phyloP scores from a whole-genome alignment of 2,113 vertebrate species.

The Callocephalon fimbriatum region DNA sequence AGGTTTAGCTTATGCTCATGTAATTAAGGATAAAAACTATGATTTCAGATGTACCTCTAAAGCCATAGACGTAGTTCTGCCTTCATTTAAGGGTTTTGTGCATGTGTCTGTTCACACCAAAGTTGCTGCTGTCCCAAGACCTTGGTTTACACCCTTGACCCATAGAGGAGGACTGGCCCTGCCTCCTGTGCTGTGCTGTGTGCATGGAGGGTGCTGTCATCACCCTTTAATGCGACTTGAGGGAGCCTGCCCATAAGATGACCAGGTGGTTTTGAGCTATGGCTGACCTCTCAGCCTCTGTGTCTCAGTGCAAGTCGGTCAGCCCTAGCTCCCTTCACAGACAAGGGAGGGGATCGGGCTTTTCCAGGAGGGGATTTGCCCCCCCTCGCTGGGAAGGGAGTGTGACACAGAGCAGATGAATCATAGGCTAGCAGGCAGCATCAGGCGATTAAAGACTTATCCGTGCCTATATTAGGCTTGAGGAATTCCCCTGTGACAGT shows the following conservation, averaged over 20 bases:
- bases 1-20: not conserved
- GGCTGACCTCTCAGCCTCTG: not conserved
- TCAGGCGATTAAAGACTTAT: conserved; percentile 33
- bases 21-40: not conserved
- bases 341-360: accelerated
- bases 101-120: not conserved
- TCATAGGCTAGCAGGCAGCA: not conserved
- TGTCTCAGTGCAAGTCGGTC: accelerated
- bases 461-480: not conserved
- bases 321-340: not conserved
- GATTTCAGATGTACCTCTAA: not conserved
- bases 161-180: not conserved
- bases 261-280: not conserved
- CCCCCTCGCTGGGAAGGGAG: not conserved
- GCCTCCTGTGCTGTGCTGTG: not conserved
- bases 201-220: not conserved
- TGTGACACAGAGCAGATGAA: conserved; percentile 26
- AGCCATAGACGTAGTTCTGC: not conserved
- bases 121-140: not conserved
- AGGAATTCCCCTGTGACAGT: not conserved
- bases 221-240: not conserved
- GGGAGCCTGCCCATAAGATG: accelerated
- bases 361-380: not conserved
- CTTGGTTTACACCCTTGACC: not conserved
- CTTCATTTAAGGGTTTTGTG: not conserved